Evolutionary conservation across 2,797 vertebrate genomes (phyloP).

Genomic region (Sparidentex hasta): DNA sequence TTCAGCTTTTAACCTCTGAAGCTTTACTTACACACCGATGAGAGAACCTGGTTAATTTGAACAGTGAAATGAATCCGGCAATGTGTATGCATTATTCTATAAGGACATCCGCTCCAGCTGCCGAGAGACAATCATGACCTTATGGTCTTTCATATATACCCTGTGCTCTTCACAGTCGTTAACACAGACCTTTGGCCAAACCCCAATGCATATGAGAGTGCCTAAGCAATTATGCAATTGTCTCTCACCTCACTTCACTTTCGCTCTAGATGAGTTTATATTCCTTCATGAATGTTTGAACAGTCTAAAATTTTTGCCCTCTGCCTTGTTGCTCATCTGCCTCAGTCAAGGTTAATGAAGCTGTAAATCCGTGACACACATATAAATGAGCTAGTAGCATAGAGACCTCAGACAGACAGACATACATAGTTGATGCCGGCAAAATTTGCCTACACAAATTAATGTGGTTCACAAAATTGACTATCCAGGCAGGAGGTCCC

Average conservation of each 20-base stretch:
- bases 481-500: slow-evolving; percentile 43
- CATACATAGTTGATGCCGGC: slow-evolving; percentile 3
- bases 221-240: neutral
- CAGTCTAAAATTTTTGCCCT: slow-evolving; percentile 13
- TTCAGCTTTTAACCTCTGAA: slow-evolving; percentile 22
- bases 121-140: slow-evolving; percentile 16
- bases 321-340: neutral
- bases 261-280: neutral
- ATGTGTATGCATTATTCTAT: slow-evolving; percentile 24
- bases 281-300: slow-evolving; percentile 34
- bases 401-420: neutral
- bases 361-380: slow-evolving; percentile 19
- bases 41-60: slow-evolving; percentile 21
- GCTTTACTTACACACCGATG: slow-evolving; percentile 3
- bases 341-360: slow-evolving; percentile 23
- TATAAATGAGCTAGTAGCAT: slow-evolving; percentile 12
- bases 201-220: neutral
- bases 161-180: neutral
- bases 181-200: slow-evolving; percentile 11
- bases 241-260: neutral
- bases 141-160: slow-evolving; percentile 20
- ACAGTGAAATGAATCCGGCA: slow-evolving; percentile 20
- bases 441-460: slow-evolving; percentile 23
- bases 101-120: slow-evolving; percentile 3
- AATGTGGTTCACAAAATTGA: slow-evolving; percentile 27